phyloP scores from a whole-genome alignment of 2,888 invertebrate species.

The Andrena trimmerana region DNA sequence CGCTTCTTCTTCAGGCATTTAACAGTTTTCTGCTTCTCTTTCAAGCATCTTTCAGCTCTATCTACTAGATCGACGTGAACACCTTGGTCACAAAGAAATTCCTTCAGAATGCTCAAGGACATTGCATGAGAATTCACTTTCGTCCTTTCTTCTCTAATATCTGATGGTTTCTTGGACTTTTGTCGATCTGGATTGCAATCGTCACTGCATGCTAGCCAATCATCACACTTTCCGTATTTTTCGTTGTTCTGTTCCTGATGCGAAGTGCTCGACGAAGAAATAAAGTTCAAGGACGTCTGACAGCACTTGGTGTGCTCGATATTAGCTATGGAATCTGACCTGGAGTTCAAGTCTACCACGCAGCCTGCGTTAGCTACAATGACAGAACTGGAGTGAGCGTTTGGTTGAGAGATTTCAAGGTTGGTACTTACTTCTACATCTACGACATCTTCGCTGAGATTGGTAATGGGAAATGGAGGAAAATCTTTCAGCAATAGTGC shows the following conservation, averaged over 20 bases:
- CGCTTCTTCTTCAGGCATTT: slow-evolving; percentile 23
- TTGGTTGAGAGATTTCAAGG: neutral
- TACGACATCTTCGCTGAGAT: neutral
- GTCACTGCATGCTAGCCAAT: neutral
- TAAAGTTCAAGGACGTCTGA: neutral
- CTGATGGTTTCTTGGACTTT: neutral
- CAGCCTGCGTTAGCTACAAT: neutral
- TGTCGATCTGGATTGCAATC: neutral
- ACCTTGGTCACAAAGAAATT: slow-evolving; percentile 41
- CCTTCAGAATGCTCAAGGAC: slow-evolving; percentile 35
- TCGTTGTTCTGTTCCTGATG: neutral
- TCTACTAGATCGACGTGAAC: slow-evolving; percentile 28
- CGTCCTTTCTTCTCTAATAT: neutral
- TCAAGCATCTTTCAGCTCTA: slow-evolving; percentile 27
- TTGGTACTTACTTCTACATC: neutral
- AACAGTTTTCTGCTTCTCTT: slow-evolving; percentile 6
- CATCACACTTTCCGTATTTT: neutral
- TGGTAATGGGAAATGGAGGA: neutral
- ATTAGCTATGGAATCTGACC: neutral
- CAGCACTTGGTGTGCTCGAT: neutral
- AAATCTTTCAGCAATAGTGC: neutral
- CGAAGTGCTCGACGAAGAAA: neutral
- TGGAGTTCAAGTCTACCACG: neutral
- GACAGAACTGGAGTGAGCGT: neutral
- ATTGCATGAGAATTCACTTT: slow-evolving; percentile 5